Evolutionary conservation across 2,113 vertebrate species (phyloP).

Genomic region (Melospiza melodia): DNA sequence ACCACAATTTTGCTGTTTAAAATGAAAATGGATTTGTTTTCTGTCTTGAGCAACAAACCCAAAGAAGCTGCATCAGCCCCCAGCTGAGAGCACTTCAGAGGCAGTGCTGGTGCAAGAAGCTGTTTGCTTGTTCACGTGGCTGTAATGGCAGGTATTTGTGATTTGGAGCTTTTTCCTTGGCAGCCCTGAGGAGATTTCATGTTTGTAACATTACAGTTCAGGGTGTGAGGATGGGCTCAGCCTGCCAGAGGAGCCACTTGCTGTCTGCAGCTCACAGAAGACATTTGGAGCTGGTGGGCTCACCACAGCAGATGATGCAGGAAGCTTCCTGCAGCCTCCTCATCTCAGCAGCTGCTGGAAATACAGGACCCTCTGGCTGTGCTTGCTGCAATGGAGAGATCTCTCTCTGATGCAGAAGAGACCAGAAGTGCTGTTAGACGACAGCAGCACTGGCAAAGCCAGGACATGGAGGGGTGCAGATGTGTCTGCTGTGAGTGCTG

Average conservation of each 20-base stretch:
- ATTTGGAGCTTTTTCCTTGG: neutral
- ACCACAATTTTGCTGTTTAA: neutral
- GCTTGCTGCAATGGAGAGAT: neutral
- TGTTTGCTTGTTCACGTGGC: neutral
- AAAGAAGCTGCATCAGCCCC: neutral
- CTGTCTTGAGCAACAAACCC: neutral
- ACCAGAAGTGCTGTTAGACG: neutral
- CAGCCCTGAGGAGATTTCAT: neutral
- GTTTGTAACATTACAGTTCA: neutral
- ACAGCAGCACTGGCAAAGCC: neutral
- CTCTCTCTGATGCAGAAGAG: neutral
- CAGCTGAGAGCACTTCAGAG: neutral
- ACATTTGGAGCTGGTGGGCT: neutral
- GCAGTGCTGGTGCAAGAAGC: neutral
- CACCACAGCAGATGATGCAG: neutral
- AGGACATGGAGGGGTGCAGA: neutral
- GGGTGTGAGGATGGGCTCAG: neutral
- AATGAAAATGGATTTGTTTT: neutral
- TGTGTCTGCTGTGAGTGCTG: neutral
- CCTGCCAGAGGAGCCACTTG: neutral
- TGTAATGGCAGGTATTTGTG: neutral
- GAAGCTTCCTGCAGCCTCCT: neutral
- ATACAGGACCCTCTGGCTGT: neutral
- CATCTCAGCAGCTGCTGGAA: neutral
- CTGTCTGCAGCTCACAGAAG: neutral